Conservation (phyloP, 2,113 vertebrate genomes). For the Sus scrofa region T2T-Sscrofa CM000824.6:144578001-144578500, state of each 20-base stretch:
- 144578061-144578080: not conserved
- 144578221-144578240: not conserved
- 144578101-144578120: fast-evolving
- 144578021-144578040: not conserved
- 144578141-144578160: not conserved
- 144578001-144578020: not conserved
- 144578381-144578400: not conserved
- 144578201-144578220: not conserved
- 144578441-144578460: not conserved
- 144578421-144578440: not conserved
- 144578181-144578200: not conserved
- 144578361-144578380: not conserved
- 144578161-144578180: not conserved
- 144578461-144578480: not conserved
- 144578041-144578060: not conserved
- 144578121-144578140: not conserved
- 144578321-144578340: not conserved
- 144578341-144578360: not conserved
- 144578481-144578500: slow-evolving; percentile 19
- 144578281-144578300: not conserved
- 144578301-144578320: not conserved
- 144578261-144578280: not conserved
- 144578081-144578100: not conserved
- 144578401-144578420: not conserved
- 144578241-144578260: not conserved